Base-by-base conservation (phyloP, 2,113 vertebrate genomes). In the Guaruba guarouba region DNA sequence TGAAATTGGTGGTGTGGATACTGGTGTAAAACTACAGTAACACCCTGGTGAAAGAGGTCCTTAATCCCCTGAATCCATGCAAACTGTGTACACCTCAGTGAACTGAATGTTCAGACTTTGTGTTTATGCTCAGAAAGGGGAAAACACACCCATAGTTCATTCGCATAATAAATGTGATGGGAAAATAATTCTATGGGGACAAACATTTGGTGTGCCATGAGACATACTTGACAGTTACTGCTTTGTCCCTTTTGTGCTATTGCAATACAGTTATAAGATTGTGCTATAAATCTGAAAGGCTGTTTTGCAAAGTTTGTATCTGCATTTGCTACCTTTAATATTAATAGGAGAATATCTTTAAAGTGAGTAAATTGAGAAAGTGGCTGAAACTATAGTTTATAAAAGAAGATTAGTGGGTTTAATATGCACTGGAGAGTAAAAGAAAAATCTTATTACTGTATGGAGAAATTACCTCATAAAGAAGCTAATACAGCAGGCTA, bases 361-460 rank as follows among this genome's bases (percentile, higher is more conserved):
- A 98, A 98, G 98, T 97, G 98, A 98, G 98, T 98, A 98, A 98
- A 98, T 98, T 96, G 98, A 98, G 98, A 98, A 98, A 98, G 97
- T 98, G 97, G 97, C 96, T 98, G 98, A 98, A 98, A 98, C 97
- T 97, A 96, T 98, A 98, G 98, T 99, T 99, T 99, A 99, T 98
- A 99, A 98, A 99, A 98, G 98, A 99, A 99, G 99, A 99, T 99
- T 99, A 99, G 99, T 99, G 99, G 99, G 98, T 99, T 99, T 99
- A 99, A 99, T 99, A 99, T 99, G 99, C 99, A 99, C 99, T 99
- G 98, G 99, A 99, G 99, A 99, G 98, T 99, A 99, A 99, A 99
- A 98, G 98, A 99, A 99, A 99, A 99, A 99, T 99, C 99, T 99
- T 99, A 99, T 99, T 99, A 99, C 98, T 98, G 98, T 98, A 98